Conservation (phyloP, 2,113 vertebrate genomes). For the Sminthopsis crassicaudata region DNA sequence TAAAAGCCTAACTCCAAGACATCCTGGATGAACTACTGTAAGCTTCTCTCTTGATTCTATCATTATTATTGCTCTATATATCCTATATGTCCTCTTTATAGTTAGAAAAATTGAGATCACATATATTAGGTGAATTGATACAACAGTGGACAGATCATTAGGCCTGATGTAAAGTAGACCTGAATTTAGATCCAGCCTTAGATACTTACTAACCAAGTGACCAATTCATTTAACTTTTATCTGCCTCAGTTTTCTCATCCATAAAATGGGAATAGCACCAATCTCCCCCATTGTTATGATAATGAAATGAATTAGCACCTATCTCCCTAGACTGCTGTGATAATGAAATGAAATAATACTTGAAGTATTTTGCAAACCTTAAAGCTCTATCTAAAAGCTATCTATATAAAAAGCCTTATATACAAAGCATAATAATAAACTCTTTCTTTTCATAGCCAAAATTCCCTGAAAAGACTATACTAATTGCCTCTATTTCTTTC, state of each 20-base stretch:
- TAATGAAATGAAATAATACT: neutral
- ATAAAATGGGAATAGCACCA: neutral
- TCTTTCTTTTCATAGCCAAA: neutral
- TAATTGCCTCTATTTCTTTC: neutral
- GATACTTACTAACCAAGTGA: neutral
- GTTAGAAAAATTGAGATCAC: neutral
- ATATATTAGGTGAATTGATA: neutral
- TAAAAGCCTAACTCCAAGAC: neutral
- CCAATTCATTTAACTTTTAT: neutral
- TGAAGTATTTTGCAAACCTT: neutral
- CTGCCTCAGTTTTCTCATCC: neutral
- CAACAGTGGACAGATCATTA: neutral
- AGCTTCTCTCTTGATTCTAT: neutral
- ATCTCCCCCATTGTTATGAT: neutral
- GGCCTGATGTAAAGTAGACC: neutral
- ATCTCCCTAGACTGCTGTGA: neutral
- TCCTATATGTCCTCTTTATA: neutral
- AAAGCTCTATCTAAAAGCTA: neutral
- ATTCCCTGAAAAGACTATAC: neutral
- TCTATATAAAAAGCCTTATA: no score
- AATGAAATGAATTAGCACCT: neutral
- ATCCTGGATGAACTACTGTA: neutral
- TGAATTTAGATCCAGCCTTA: neutral
- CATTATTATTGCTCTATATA: neutral
- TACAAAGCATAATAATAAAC: neutral